Evolutionary conservation across 2,113 vertebrate species (phyloP), one percentile per base, ranked within the genome.

Genomic region (Dermatemys mawii): DNA sequence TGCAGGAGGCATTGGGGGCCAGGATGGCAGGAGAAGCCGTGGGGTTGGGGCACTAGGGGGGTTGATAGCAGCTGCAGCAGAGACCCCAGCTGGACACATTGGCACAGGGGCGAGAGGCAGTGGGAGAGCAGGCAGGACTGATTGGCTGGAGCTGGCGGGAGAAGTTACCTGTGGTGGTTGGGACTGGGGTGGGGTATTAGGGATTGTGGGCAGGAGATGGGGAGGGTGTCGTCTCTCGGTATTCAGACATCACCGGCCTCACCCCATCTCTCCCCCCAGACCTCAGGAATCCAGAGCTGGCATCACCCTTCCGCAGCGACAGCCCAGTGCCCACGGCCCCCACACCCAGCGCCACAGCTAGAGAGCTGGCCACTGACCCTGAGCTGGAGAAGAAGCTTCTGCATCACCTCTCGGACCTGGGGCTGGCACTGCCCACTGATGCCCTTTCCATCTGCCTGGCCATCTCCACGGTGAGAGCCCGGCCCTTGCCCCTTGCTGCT

Each of bases 321-420:
- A 99, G 99, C 75, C 99, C 99, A 0, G 98, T 98, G 46, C 98
- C 99, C 1, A 76, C 97, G 3, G 93, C 75, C 41, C 86, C 96
- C 41, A 97, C 98, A 21, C 95, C 95, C 55, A 96, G 96, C 4
- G 95, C 98, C 8, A 97, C 97, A 76, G 96, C 98, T 78, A 97
- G 97, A 75, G 98, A 99, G 76, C 97, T 98, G 85, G 98, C 98
- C 17, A 98, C 99, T 6, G 99, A 99, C 93, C 99, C 99, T 0
- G 98, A 99, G 73, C 97, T 99, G 70, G 99, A 99, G 97, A 99
- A 98, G 94, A 99, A 98, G 86, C 98, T 99, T 89, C 97, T 99
- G 85, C 98, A 98, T 91, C 99, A 99, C 93, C 98, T 99, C 83
- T 99, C 99, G 3, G 99, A 99, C 92, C 97, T 99, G 92, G 98